Conservation (phyloP, 30 jellyfish, hydroid and myxozoan species). For the Sanderia malayensis region DNA sequence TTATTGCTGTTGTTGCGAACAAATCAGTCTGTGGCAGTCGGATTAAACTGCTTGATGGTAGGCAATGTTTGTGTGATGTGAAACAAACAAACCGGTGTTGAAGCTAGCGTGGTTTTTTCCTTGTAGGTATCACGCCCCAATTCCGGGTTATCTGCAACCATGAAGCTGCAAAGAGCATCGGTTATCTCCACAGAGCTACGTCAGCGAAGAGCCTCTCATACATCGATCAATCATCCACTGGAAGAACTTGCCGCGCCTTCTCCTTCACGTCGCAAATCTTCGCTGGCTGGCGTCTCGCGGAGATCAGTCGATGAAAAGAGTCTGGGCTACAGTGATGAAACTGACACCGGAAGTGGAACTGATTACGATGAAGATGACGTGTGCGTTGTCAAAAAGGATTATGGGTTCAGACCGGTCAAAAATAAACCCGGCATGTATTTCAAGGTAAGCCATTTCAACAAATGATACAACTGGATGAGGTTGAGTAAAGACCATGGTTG, state of each 20-base stretch:
- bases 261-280: conserved; percentile 43
- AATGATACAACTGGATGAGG: too few species aligned
- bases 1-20: too few species aligned
- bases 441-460: too few species aligned
- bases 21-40: too few species aligned
- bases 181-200: conserved; percentile 68
- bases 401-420: conserved; percentile 78
- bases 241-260: conserved; percentile 54
- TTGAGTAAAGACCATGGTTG: too few species aligned
- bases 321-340: conserved; percentile 44
- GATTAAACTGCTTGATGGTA: too few species aligned
- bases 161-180: conserved; percentile 67
- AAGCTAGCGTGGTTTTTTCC: too few species aligned
- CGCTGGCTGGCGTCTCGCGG: conserved; percentile 78
- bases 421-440: conserved; percentile 94
- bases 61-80: too few species aligned
- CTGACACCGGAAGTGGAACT: conserved; percentile 68
- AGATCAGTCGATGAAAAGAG: conserved; percentile 72
- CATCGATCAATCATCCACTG: conserved; percentile 41
- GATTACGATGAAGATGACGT: conserved; percentile 78
- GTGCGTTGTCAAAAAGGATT: conserved; percentile 57
- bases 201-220: conserved; percentile 59
- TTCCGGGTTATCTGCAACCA: conserved; percentile 46
- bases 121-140: conserved; percentile 31
- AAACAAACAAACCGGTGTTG: too few species aligned